A percentile compares a stretch with the other conserved stretches of the same genome.
Conservation (phyloP, 1,140 invertebrate genomes). For the Gryon sp. region DNA sequence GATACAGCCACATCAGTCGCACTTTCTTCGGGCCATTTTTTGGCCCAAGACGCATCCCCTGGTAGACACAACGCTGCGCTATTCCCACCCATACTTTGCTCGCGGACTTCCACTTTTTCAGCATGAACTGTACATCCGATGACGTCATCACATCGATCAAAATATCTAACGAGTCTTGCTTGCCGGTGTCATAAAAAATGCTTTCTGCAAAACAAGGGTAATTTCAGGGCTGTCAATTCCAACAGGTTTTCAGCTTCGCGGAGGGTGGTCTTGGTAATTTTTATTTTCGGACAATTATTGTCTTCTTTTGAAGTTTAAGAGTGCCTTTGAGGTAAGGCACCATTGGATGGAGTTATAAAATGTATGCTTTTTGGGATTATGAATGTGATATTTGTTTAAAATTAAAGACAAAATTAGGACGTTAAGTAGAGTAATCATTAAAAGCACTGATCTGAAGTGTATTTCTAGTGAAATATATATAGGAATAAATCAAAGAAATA, state of each 20-base stretch:
- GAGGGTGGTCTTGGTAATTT: too few relatives aligned
- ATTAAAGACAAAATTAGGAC: too few relatives aligned
- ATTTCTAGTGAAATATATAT: too few relatives aligned
- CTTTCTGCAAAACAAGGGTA: constrained; percentile 60
- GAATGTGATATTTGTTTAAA: too few relatives aligned
- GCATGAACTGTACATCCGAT: constrained; percentile 58
- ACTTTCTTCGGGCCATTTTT: constrained; percentile 54
- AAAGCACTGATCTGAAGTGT: too few relatives aligned
- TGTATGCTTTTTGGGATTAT: too few relatives aligned
- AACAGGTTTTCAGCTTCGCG: too few relatives aligned
- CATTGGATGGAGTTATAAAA: too few relatives aligned
- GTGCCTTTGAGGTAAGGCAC: too few relatives aligned
- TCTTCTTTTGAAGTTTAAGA: too few relatives aligned
- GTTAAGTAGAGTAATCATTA: constrained; percentile 32
- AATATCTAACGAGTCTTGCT: constrained; percentile 57
- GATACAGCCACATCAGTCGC: constrained; percentile 55
- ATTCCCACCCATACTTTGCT: constrained; percentile 59
- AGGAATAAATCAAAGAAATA: not conserved
- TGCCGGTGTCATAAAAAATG: constrained; percentile 58
- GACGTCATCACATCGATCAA: constrained; percentile 60
- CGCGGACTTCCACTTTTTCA: constrained; percentile 58
- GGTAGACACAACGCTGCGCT: constrained; percentile 54
- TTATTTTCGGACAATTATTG: too few relatives aligned
- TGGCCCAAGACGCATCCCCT: constrained; percentile 43
- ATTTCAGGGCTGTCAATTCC: constrained; percentile 15